Percentiles rank a stretch among this genome's conserved stretches.
These are phyloP conservation scores for Sylvicapra grimmia DNA, from an alignment of 2,113 vertebrate genomes.

Conservation along the genomic window DNA sequence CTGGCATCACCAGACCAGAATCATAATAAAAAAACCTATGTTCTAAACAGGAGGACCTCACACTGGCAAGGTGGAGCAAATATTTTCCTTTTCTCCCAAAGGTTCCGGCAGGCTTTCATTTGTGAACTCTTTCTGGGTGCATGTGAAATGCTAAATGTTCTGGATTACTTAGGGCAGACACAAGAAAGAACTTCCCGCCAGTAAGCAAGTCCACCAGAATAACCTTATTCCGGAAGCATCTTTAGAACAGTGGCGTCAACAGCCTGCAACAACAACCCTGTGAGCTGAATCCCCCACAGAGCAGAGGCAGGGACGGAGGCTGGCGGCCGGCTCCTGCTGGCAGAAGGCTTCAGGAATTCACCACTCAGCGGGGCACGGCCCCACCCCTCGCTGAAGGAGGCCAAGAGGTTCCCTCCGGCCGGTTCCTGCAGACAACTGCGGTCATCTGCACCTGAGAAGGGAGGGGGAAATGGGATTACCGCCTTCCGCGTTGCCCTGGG, in stretches of 20 bases:
- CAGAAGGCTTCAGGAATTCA: neutral
- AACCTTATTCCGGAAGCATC: neutral
- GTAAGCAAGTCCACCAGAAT: neutral
- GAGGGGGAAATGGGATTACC: neutral
- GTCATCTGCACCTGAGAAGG: conserved; percentile 47
- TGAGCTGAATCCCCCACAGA: neutral
- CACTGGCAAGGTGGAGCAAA: neutral
- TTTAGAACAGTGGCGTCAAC: neutral
- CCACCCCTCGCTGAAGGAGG: neutral
- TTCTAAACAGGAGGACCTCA: neutral
- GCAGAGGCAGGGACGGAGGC: neutral
- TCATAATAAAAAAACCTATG: neutral
- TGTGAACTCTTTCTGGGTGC: neutral
- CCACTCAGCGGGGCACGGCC: neutral
- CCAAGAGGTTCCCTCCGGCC: neutral
- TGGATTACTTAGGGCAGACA: conserved; percentile 8
- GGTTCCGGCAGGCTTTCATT: neutral
- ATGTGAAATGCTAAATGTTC: neutral
- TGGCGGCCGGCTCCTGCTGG: neutral
- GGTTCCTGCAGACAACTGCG: neutral
- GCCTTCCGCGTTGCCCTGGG: neutral
- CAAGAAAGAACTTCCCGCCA: conserved; percentile 20
- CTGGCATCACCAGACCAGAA: neutral
- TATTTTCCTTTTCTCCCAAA: neutral
- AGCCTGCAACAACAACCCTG: neutral